Evolutionary conservation across 2,797 vertebrate genomes (phyloP).

Genomic region (Gymnodraco acuticeps): DNA sequence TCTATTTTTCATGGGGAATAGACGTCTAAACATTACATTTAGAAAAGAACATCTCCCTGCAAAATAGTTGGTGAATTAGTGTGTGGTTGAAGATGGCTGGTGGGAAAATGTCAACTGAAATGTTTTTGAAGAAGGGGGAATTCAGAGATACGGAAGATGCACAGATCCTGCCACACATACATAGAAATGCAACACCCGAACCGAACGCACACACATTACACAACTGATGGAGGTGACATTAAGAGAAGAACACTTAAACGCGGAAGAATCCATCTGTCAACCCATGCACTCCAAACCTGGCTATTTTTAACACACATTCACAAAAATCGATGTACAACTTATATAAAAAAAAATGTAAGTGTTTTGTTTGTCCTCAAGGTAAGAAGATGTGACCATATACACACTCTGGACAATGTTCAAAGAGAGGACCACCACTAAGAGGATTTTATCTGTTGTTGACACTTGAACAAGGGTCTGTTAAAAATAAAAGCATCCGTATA

Average conservation of each 20-base stretch:
- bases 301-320: neutral
- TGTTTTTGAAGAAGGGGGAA: constrained; percentile 19
- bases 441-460: neutral
- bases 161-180: constrained; percentile 6
- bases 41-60: constrained; percentile 18
- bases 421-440: neutral
- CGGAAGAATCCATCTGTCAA: constrained; percentile 31
- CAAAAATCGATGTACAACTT: neutral
- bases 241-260: constrained; percentile 35
- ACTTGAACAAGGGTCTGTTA: neutral
- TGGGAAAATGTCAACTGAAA: constrained; percentile 51
- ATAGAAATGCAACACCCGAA: neutral
- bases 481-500: neutral
- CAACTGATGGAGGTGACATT: constrained; percentile 49
- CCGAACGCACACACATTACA: constrained; percentile 2
- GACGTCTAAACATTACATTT: constrained; percentile 30
- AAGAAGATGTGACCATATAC: neutral
- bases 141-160: constrained; percentile 14
- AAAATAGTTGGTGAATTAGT: constrained; percentile 9
- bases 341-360: too few species aligned
- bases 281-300: constrained; percentile 18
- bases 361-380: neutral
- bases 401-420: neutral
- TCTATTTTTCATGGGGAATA: constrained; percentile 18
- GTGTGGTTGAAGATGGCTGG: constrained; percentile 34